These are phyloP conservation scores for Chrysoperla carnea DNA, from an alignment of 1,140 invertebrate genomes.

Conservation along the genomic window DNA sequence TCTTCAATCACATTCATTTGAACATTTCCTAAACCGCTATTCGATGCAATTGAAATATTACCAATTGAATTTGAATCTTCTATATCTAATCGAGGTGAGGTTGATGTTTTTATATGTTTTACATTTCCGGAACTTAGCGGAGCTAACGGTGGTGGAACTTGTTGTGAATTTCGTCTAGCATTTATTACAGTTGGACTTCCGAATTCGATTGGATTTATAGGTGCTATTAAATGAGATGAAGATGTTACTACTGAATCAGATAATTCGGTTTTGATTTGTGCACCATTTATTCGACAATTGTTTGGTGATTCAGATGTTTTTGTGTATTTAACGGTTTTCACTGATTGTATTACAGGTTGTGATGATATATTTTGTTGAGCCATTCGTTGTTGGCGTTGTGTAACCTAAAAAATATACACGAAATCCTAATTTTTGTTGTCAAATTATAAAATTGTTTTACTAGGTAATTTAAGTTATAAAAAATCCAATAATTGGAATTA, in stretches of 20 bases:
- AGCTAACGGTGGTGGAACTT: slow-evolving; percentile 27
- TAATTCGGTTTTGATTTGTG: slow-evolving; percentile 16
- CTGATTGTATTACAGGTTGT: slow-evolving; percentile 19
- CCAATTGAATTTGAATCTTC: slow-evolving; percentile 36
- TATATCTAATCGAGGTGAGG: slow-evolving; percentile 15
- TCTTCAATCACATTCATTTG: slow-evolving; percentile 23
- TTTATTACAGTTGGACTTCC: no score
- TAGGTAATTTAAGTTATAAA: no score
- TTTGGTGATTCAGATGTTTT: slow-evolving; percentile 14
- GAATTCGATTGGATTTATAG: no score
- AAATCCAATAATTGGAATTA: no score
- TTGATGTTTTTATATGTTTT: slow-evolving; percentile 6
- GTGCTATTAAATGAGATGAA: slow-evolving; percentile 10
- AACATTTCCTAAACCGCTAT: slow-evolving; percentile 30
- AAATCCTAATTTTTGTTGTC: background rate
- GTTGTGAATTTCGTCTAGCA: slow-evolving; percentile 10
- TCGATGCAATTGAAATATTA: slow-evolving; percentile 35
- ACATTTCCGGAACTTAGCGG: slow-evolving; percentile 19
- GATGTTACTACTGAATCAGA: slow-evolving; percentile 18
- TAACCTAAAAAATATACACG: slow-evolving; percentile 24
- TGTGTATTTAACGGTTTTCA: slow-evolving; percentile 23
- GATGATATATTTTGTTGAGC: slow-evolving; percentile 13
- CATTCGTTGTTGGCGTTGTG: slow-evolving; percentile 37
- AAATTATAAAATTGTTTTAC: no score
- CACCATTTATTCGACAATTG: slow-evolving; percentile 17